Percentiles rank a stretch among this genome's conserved stretches.
Conservation (phyloP, 2,797 vertebrate genomes). For the Sebastes ruberrimus region DNA sequence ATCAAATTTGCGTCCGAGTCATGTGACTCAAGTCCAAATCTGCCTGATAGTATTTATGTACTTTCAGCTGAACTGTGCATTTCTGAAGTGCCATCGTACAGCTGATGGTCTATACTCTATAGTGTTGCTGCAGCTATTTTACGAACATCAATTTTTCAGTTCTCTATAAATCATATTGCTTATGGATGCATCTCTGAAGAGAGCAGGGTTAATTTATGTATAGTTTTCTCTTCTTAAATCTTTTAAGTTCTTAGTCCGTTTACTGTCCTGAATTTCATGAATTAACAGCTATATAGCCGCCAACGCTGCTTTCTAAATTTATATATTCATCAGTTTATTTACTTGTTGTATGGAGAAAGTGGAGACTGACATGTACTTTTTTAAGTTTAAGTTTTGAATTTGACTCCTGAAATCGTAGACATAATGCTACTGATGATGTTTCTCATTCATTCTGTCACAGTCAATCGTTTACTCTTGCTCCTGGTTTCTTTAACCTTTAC, state of each 20-base stretch:
- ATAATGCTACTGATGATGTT: too few relatives aligned
- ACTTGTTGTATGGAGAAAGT: background rate
- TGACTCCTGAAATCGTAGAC: too few relatives aligned
- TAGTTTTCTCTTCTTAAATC: background rate
- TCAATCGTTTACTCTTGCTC: background rate
- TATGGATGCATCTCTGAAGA: background rate
- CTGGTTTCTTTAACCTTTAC: background rate
- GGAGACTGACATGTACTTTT: too few relatives aligned
- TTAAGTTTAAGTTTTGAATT: too few relatives aligned
- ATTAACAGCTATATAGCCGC: background rate
- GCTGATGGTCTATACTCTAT: background rate
- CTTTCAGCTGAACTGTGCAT: background rate
- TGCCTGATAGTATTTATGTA: background rate
- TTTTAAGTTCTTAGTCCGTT: background rate
- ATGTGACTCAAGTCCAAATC: background rate
- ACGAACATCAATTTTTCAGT: too few relatives aligned
- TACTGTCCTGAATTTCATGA: background rate
- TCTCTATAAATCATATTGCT: too few relatives aligned
- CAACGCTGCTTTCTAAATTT: background rate
- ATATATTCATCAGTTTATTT: background rate
- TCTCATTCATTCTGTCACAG: too few relatives aligned
- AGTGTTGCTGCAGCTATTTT: too few relatives aligned
- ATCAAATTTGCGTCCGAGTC: too few relatives aligned
- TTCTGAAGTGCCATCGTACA: background rate
- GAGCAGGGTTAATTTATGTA: background rate